Evolutionary conservation across 2,797 vertebrate genomes (phyloP), one percentile per base, ranked within the genome.

Genomic region (Hipposideros larvatus): DNA sequence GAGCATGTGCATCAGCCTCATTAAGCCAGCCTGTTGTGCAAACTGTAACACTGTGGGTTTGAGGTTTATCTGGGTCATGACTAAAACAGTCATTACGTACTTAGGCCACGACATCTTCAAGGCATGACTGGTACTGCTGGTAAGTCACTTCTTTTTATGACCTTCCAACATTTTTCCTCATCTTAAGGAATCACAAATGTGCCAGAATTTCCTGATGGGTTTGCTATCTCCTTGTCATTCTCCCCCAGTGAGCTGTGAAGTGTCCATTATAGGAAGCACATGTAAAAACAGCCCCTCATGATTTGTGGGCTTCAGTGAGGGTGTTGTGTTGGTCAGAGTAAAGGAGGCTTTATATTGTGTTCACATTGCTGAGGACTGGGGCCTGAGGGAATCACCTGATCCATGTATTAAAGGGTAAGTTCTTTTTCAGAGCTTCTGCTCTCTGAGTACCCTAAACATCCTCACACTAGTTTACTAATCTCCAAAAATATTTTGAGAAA

Each of bases 1-100:
- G 37, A 85, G 77, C 85, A 88, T 87, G 80, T 90, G 71, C 19
- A 91, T 57, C 37, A 92, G 16, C 41, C 84, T 97, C 90, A 83
- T 95, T 92, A 92, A 87, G 59, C 51, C 34, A 85, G 51, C 51
- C n/a, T 88, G 28, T 87, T 78, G 46, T 83, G 89, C 46, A 93
- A 79, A 84, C 87, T 88, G 53, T 84, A 70, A 48, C 79, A 31
- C 71, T 53, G 11, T 37, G 22, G 85, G 88, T 85, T 90, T 87
- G 88, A 96, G 41, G 48, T 74, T 65, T 80, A 94, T 51, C 59
- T 55, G 79, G 46, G 82, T 95, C 85, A 88, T 3, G 0, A 78
- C 57, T 90, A 55, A 90, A 46, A 59, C 43, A 18, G 37, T 91
- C 71, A 88, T 92, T 94, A 85, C 16, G n/a, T 43, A 46, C 18